Evolutionary conservation across 1,140 invertebrate species (phyloP).

Genomic region (Lasaia peninsularis): DNA sequence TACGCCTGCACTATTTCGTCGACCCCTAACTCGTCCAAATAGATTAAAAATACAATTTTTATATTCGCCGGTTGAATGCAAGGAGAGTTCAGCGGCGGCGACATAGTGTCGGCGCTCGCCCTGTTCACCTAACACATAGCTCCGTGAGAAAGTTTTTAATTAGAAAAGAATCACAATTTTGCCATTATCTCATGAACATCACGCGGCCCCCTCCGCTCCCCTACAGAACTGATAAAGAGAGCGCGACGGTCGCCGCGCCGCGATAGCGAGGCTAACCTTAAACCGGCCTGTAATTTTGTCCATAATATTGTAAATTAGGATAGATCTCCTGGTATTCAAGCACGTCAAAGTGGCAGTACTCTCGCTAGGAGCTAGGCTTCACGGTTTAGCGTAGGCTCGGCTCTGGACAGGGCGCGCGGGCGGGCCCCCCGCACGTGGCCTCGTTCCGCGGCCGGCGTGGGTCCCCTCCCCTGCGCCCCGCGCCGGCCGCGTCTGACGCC

Average conservation of each 20-base stretch:
- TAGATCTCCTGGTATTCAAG: constrained; percentile 62
- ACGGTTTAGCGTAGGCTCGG: constrained; percentile 60
- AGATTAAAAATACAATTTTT: constrained; percentile 8
- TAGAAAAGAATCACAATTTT: constrained; percentile 75
- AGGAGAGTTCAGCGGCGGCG: constrained; percentile 33
- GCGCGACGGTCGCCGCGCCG: constrained; percentile 55
- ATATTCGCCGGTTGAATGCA: constrained; percentile 17
- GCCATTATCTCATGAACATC: constrained; percentile 59
- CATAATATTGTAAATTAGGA: constrained; percentile 65
- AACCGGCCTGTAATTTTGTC: constrained; percentile 69
- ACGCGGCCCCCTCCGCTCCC: constrained; percentile 51
- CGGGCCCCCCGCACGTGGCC: constrained; percentile 49
- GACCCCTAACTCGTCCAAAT: constrained; percentile 17
- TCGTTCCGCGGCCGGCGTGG: constrained; percentile 56
- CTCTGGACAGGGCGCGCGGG: constrained; percentile 45
- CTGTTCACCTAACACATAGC: background rate
- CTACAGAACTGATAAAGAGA: constrained; percentile 64
- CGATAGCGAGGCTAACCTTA: constrained; percentile 43
- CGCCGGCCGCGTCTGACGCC: constrained; percentile 37
- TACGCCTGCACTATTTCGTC: constrained; percentile 19
- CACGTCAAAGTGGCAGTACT: constrained; percentile 52
- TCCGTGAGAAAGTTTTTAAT: constrained; percentile 25
- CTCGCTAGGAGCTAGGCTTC: constrained; percentile 73
- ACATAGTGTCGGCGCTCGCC: constrained; percentile 17
- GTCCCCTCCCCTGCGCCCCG: constrained; percentile 34